phyloP scores from a whole-genome alignment of 2,888 invertebrate species.

The Drosophila niveifrons region DNA sequence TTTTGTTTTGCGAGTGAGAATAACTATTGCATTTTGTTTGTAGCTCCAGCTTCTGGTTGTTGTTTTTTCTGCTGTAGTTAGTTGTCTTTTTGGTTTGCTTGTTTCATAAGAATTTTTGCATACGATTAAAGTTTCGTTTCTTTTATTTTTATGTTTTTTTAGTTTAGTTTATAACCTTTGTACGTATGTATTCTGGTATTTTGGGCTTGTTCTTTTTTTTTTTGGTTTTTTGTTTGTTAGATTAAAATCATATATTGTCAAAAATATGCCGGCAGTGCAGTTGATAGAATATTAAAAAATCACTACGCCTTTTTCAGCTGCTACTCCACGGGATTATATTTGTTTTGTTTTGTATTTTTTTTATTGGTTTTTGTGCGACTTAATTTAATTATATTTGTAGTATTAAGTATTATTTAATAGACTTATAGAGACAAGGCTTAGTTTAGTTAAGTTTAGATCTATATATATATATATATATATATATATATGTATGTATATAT shows the following conservation, averaged over 20 bases:
- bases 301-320: constrained; percentile 46
- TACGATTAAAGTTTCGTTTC: constrained; percentile 29
- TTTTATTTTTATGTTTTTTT: constrained; percentile 18
- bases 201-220: constrained; percentile 22
- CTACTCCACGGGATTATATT: constrained; percentile 29
- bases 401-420: constrained; percentile 33
- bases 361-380: constrained; percentile 69
- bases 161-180: constrained; percentile 34
- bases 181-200: constrained; percentile 53
- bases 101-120: constrained; percentile 72
- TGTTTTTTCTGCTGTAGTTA: constrained; percentile 36
- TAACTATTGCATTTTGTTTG: constrained; percentile 76
- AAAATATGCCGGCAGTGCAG: constrained; percentile 80
- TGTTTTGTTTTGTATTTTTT: constrained; percentile 5
- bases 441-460: constrained; percentile 48
- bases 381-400: constrained; percentile 43
- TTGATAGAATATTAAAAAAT: constrained; percentile 65
- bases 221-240: constrained; percentile 35
- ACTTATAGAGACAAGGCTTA: constrained; percentile 74
- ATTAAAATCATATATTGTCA: constrained; percentile 75
- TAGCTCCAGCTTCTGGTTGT: constrained; percentile 41
- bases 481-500: constrained; percentile 27
- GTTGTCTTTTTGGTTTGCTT: constrained; percentile 45
- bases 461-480: constrained; percentile 29
- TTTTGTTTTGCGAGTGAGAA: constrained; percentile 59